Percentiles rank a stretch among this genome's conserved stretches.
phyloP scores from a whole-genome alignment of 2,113 vertebrate species.

The Oncorhynchus keta region DNA sequence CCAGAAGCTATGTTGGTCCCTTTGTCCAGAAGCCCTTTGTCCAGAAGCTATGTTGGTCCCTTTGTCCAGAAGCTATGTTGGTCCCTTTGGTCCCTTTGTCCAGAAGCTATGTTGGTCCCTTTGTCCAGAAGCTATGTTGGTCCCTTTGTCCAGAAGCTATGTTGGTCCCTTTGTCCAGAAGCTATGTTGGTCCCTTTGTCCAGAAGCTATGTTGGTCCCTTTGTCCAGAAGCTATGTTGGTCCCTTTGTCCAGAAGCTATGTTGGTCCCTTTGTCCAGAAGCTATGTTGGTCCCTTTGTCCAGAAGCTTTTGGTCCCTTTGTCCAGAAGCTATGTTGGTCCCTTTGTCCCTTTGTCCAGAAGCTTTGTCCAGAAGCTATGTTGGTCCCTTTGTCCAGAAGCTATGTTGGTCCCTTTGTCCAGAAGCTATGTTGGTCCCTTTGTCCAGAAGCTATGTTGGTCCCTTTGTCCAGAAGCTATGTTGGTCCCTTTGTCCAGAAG shows the following conservation, averaged over 20 bases:
- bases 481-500: not conserved
- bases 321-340: not conserved
- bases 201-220: not conserved
- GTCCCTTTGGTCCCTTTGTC: slow-evolving; percentile 5
- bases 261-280: not conserved
- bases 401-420: not conserved
- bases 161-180: not conserved
- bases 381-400: not conserved
- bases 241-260: not conserved
- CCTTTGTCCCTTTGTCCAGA: slow-evolving; percentile 6
- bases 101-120: not conserved
- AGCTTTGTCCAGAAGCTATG: not conserved
- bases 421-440: not conserved
- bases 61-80: not conserved
- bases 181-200: not conserved
- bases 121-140: not conserved
- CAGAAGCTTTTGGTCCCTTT: not conserved
- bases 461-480: not conserved
- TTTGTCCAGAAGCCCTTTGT: slow-evolving; percentile 2
- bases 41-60: not conserved
- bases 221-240: not conserved
- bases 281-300: not conserved
- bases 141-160: not conserved
- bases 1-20: not conserved
- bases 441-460: not conserved